Evolutionary conservation across 37 sponge, comb jelly and placozoan species (phyloP), one percentile per base, ranked within the genome.

Genomic region (Hormiphora californensis): DNA sequence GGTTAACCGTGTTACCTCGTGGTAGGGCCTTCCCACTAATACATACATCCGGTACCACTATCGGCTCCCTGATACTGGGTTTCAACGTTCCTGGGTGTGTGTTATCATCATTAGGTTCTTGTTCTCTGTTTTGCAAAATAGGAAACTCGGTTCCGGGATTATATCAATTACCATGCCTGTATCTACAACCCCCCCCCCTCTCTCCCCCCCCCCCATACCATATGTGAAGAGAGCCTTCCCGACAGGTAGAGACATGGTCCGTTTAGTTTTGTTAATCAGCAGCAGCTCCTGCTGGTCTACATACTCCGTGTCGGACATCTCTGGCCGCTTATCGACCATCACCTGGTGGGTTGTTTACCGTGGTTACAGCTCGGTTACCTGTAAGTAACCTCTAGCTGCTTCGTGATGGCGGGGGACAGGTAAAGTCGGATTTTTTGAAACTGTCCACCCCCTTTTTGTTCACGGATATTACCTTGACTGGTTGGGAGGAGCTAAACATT

Each of bases 171-270:
- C n/a, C n/a, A n/a, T n/a, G n/a, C n/a, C n/a, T n/a, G n/a, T n/a
- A n/a, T n/a, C n/a, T n/a, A n/a, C n/a, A n/a, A n/a, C n/a, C n/a
- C n/a, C n/a, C n/a, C n/a, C n/a, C n/a, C n/a, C n/a, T n/a, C n/a
- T n/a, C n/a, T n/a, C n/a, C n/a, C n/a, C n/a, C n/a, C n/a, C n/a
- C n/a, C n/a, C n/a, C n/a, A n/a, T n/a, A 40, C 44, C 27, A 28
- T 43, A 73, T 4, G 46, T 73, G 81, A 73, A 73, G 22, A 73
- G 44, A 41, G 81, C 41, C 22, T 36, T 89, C 2, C 92, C 99
- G 39, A 94, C 91, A 33, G 99, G 92, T 12, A 98, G 90, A 12
- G 95, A 89, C 91, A 98, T 92, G 15, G 99, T 94, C 37, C 99
- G 54, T 86, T 93, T 94, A 59, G 89, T 89, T 21, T 92, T 31